Evolutionary conservation across 2,888 invertebrate species (phyloP).

Genomic region (Morinoia aosen): DNA sequence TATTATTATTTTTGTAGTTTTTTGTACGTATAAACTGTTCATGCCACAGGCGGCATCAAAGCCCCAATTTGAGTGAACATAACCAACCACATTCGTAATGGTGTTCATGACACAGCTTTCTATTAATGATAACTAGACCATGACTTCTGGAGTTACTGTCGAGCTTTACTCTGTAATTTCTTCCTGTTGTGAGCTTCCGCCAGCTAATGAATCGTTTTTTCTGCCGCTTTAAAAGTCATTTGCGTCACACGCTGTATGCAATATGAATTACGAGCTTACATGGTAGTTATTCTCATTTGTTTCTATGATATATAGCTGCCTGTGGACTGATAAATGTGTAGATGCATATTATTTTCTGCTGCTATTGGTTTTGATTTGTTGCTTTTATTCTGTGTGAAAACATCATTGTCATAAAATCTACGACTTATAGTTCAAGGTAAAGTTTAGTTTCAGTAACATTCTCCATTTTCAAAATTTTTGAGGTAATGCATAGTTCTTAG

Average conservation of each 20-base stretch:
- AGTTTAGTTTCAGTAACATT: no score
- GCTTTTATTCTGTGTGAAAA: no score
- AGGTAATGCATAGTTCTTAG: no score
- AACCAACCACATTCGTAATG: neutral
- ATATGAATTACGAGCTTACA: neutral
- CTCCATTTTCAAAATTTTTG: no score
- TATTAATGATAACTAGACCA: neutral
- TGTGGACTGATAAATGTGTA: no score
- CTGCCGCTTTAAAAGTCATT: neutral
- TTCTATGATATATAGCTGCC: neutral
- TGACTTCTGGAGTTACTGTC: neutral
- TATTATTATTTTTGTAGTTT: no score
- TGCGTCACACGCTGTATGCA: neutral
- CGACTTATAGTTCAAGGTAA: neutral
- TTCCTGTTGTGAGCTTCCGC: neutral
- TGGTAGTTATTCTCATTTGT: neutral
- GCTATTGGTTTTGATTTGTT: no score
- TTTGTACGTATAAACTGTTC: no score
- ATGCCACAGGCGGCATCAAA: neutral
- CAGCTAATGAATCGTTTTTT: constrained; percentile 1
- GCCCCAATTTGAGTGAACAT: neutral
- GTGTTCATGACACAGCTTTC: neutral
- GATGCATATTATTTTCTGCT: no score
- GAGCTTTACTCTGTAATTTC: neutral
- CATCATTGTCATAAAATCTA: no score